A percentile compares a stretch with the other conserved stretches of the same genome.
These are phyloP conservation scores for Protonemura montana DNA, from an alignment of 2,888 invertebrate species.

Conservation along the genomic window DNA sequence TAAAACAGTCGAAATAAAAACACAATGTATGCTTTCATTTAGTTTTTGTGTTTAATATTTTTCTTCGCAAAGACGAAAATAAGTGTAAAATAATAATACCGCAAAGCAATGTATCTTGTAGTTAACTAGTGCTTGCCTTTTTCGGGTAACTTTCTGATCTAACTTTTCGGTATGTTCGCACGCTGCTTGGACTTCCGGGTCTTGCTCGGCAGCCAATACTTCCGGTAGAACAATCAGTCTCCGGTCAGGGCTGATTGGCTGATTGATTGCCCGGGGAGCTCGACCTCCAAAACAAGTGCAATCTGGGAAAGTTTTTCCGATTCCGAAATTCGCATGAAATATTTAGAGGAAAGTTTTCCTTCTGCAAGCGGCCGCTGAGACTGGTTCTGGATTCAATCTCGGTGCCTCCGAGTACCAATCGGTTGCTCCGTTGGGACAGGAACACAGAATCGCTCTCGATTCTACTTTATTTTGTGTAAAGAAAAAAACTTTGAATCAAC, in stretches of 20 bases:
- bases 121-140: too few species aligned
- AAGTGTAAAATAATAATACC: too few species aligned
- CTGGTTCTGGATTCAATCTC: neutral
- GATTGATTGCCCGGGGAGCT: neutral
- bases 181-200: too few species aligned
- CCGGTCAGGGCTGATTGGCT: neutral
- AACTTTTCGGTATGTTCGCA: too few species aligned
- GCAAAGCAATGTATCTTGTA: too few species aligned
- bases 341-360: conserved; percentile 7
- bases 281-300: neutral
- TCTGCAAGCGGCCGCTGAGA: neutral
- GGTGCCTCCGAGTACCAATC: neutral
- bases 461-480: neutral
- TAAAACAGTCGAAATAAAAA: too few species aligned
- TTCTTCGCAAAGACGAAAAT: too few species aligned
- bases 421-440: neutral
- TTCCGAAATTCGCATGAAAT: neutral
- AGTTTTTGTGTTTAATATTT: too few species aligned
- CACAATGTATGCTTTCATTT: too few species aligned
- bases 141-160: too few species aligned
- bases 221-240: too few species aligned
- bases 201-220: too few species aligned
- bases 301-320: neutral
- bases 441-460: neutral
- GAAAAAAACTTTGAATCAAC: neutral